These are phyloP conservation scores for Kradibia gibbosae DNA, from an alignment of 1,140 invertebrate genomes.

Conservation along the genomic window DNA sequence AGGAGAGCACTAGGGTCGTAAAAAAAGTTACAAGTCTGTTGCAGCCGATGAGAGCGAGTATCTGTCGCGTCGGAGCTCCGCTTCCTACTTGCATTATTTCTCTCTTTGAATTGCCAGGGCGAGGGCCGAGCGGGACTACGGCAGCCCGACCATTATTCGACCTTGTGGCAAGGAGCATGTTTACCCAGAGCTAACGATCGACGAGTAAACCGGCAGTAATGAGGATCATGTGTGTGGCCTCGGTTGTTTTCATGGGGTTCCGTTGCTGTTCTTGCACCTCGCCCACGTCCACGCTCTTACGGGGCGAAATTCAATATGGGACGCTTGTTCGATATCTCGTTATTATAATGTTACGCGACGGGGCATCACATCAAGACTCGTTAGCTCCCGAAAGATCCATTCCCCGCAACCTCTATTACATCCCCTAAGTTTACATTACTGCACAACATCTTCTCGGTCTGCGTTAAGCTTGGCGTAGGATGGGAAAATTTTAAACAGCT, in stretches of 20 bases:
- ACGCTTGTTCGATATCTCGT: constrained; percentile 63
- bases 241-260: constrained; percentile 26
- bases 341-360: constrained; percentile 61
- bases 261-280: constrained; percentile 14
- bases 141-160: not conserved
- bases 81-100: not conserved
- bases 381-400: constrained; percentile 56
- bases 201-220: constrained; percentile 54
- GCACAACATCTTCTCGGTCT: constrained; percentile 6
- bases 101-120: not conserved
- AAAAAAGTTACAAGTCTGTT: too few relatives aligned
- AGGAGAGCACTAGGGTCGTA: too few relatives aligned
- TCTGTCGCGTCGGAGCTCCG: not conserved
- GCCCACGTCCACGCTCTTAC: constrained; percentile 52
- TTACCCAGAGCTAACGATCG: constrained; percentile 50
- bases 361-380: constrained; percentile 54
- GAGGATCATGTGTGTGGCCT: constrained; percentile 62
- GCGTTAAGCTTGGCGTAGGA: not conserved
- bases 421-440: constrained; percentile 22
- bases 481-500: constrained; percentile 17
- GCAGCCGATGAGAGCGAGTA: too few relatives aligned
- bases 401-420: not conserved
- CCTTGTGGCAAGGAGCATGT: not conserved
- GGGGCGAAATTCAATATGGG: constrained; percentile 67
- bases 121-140: too few relatives aligned